Evolutionary conservation across 1,140 invertebrate species (phyloP).

Genomic region (Dryas iulia): DNA sequence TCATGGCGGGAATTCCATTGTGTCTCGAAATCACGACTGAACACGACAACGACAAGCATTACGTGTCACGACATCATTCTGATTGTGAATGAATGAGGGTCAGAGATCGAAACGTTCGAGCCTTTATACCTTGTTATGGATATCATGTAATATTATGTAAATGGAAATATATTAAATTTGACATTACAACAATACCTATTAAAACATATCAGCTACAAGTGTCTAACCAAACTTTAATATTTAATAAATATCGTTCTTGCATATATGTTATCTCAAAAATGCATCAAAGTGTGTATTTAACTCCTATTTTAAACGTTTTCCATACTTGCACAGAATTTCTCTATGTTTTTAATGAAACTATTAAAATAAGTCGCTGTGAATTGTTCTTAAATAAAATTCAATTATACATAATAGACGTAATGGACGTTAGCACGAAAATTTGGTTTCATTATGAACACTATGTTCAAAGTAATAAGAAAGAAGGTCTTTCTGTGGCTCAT

Average conservation of each 20-base stretch:
- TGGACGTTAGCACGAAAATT: background rate
- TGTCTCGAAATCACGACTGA: constrained; percentile 61
- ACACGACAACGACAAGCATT: constrained; percentile 54
- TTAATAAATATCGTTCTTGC: background rate
- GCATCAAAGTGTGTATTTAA: background rate
- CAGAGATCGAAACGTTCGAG: constrained; percentile 60
- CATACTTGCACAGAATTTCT: background rate
- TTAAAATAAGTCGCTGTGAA: constrained; percentile 5
- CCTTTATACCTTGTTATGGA: constrained; percentile 57
- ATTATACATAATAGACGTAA: constrained; percentile 4
- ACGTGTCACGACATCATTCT: constrained; percentile 59
- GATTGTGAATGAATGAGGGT: constrained; percentile 76
- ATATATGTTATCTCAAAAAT: background rate
- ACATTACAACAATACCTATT: constrained; percentile 4
- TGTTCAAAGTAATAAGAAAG: constrained; percentile 7
- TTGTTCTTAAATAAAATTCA: constrained; percentile 10
- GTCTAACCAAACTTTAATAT: background rate
- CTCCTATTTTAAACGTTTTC: background rate
- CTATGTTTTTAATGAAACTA: background rate
- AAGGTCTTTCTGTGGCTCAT: constrained; percentile 2
- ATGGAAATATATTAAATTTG: constrained; percentile 24
- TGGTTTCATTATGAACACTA: constrained; percentile 13
- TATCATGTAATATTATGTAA: constrained; percentile 42
- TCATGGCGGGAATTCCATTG: constrained; percentile 76
- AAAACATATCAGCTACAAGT: background rate